These are phyloP conservation scores for Drosophila incognita DNA, from an alignment of 2,888 invertebrate genomes.

Conservation along the genomic window DNA sequence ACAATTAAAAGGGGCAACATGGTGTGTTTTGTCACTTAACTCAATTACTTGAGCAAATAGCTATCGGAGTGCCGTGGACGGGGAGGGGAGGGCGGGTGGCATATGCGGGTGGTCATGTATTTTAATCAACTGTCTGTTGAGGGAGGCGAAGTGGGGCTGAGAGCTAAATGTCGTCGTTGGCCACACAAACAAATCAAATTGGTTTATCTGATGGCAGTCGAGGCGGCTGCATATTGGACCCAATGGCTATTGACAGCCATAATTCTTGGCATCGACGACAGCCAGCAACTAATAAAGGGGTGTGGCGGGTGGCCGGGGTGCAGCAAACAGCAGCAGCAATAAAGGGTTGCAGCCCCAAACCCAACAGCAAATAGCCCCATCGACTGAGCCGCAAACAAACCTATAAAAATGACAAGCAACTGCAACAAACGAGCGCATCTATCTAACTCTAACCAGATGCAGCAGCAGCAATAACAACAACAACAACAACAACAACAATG, in stretches of 20 bases:
- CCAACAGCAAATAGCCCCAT: conserved; percentile 7
- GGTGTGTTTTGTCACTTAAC: conserved; percentile 63
- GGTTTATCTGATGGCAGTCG: conserved; percentile 50
- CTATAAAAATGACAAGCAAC: conserved; percentile 79
- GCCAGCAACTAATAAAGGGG: conserved; percentile 60
- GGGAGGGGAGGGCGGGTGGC: neutral
- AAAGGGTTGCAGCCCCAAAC: conserved; percentile 26
- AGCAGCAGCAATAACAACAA: conserved; percentile 1
- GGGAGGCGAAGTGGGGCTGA: neutral
- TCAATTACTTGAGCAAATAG: conserved; percentile 66
- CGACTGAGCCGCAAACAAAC: conserved; percentile 74
- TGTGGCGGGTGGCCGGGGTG: neutral
- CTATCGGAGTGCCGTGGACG: neutral
- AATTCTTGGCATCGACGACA: conserved; percentile 68
- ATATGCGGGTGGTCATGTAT: conserved; percentile 37
- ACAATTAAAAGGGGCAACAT: conserved; percentile 30
- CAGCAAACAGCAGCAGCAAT: conserved; percentile 45
- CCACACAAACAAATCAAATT: conserved; percentile 65
- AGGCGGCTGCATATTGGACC: conserved; percentile 33
- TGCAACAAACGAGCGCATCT: conserved; percentile 79
- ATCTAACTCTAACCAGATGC: conserved; percentile 66
- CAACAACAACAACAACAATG: conserved; percentile 7
- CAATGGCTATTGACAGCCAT: conserved; percentile 64
- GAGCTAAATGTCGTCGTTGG: conserved; percentile 7
- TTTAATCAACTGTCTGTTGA: conserved; percentile 51